Percentiles rank a stretch among this genome's conserved stretches.
Conservation (phyloP, 2,888 invertebrate genomes). For the Latheticus oryzae region DNA sequence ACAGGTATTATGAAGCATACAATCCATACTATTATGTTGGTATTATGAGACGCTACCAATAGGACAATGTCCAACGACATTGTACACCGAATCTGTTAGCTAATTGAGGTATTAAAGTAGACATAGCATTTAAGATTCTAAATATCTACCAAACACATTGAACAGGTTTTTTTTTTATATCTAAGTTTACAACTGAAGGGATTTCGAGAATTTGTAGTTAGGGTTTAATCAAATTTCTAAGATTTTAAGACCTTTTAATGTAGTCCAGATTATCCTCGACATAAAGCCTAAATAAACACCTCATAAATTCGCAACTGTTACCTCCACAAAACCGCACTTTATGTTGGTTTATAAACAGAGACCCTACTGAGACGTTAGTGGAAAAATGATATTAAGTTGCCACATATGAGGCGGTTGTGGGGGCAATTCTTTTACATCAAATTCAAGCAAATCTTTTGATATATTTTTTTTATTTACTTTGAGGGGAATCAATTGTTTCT, state of each 20-base stretch:
- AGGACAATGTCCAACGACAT: conserved; percentile 49
- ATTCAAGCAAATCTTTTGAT: too few species aligned
- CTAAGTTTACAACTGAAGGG: too few species aligned
- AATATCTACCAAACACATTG: too few species aligned
- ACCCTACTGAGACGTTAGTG: too few species aligned
- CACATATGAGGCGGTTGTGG: too few species aligned
- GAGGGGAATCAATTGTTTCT: too few species aligned
- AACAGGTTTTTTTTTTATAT: too few species aligned
- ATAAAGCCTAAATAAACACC: conserved; percentile 35
- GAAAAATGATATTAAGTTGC: too few species aligned
- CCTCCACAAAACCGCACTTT: conserved; percentile 29
- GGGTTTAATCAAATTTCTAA: conserved; percentile 20
- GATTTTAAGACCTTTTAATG: conserved; percentile 36
- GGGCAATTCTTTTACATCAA: too few species aligned
- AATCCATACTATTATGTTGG: conserved; percentile 49
- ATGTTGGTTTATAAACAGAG: conserved; percentile 21
- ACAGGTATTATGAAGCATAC: conserved; percentile 43
- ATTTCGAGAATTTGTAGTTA: conserved; percentile 18
- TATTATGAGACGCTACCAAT: conserved; percentile 46
- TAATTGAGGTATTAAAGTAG: conserved; percentile 48
- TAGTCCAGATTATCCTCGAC: conserved; percentile 36
- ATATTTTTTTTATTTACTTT: too few species aligned
- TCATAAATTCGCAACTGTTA: conserved; percentile 35
- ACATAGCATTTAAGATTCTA: conserved; percentile 35
- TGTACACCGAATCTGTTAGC: conserved; percentile 48